Base-by-base conservation (phyloP, 2,113 vertebrate species). In the Neofelis nebulosa region DNA sequence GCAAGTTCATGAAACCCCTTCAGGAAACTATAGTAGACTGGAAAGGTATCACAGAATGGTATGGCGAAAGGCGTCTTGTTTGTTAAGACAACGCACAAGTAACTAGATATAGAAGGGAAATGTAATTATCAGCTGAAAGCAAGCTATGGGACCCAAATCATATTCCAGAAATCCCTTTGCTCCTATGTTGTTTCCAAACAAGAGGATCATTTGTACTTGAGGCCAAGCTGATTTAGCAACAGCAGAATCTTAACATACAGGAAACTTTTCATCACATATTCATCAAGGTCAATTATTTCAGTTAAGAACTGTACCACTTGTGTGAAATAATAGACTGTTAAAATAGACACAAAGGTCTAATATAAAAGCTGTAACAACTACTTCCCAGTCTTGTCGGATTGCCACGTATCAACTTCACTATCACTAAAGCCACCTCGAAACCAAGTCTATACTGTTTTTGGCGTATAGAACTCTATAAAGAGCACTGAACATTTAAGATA, bases 231-330 rank as follows among this genome's bases (percentile, higher is more conserved):
- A 99, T 95, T 99, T 98, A 25, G 98, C 99, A 87, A 99, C 98
- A 69, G 99, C 98, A 96, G 98, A 95, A 99, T 99, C 96, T 99
- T 99, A 91, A 97, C 98, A 97, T 98, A 97, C 99, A 99, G 98
- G 95, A n/a, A 89, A 89, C 25, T 18, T 85, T 45, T 81, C 45
- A 92, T 36, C 41, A 84, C 33, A 16, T 71, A 57, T 10, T 66
- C 52, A 86, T 79, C 38, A 85, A 16, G 23, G 57, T 7, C 25
- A 55, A n/a, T 88, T 76, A 61, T 48, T 65, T 19, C 65, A 83
- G 50, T 78, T 85, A 81, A 95, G 65, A 89, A 89, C n/a, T 66
- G 23, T 31, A 71, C 48, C 16, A 90, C 33, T 96, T 94, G 18
- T 89, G 86, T 92, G 78, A 84, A 82, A 71, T 80, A 92, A 93